Evolutionary conservation across 2,888 invertebrate species (phyloP), one percentile per base, ranked within the genome.

Genomic region (Volucella bombylans): DNA sequence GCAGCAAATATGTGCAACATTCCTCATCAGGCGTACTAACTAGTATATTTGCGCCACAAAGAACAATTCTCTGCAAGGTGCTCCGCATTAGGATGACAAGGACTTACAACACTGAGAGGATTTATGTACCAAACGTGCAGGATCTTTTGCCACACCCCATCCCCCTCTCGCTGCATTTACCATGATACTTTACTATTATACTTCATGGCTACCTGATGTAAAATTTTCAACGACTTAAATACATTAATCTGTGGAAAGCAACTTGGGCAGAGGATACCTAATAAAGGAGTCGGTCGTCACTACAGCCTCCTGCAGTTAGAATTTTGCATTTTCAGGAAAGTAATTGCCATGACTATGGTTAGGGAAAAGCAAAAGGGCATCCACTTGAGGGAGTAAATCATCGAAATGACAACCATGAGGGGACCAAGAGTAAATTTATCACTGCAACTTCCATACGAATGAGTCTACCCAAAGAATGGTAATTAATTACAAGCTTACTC

Each of bases 401-500:
- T 77, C 57, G 15, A 52, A 82, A 77, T 72, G 65, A 71, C 71
- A 61, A 54, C 41, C 67, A 38, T 50, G 12, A 8, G 61, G 76
- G 41, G 31, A 31, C 31, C 31, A 31, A 31, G 31, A 67, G 76
- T 76, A 65, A 76, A 82, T 82, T 65, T 82, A 49, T 61, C 71
- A 69, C 54, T 50, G 52, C 45, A 65, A 50, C 71, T 72, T 79
- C 50, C 41, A 18, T 57, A 10, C 10, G 57, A 72, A 72, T 65
- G 31, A 59, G 59, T 64, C 39, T 23, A 11, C 54, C 38, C 61
- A 38, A 50, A 45, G 47, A 57, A 45, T 71, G 61, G 71, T 49
- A 71, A 71, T 77, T 82, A 77, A 82, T 82, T 77, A 55, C 18
- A 8, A 62, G 49, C 55, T 62, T 23, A n/a, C n/a, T n/a, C n/a